Conservation (phyloP, 2,797 vertebrate species). For the Furcifer pardalis region DNA sequence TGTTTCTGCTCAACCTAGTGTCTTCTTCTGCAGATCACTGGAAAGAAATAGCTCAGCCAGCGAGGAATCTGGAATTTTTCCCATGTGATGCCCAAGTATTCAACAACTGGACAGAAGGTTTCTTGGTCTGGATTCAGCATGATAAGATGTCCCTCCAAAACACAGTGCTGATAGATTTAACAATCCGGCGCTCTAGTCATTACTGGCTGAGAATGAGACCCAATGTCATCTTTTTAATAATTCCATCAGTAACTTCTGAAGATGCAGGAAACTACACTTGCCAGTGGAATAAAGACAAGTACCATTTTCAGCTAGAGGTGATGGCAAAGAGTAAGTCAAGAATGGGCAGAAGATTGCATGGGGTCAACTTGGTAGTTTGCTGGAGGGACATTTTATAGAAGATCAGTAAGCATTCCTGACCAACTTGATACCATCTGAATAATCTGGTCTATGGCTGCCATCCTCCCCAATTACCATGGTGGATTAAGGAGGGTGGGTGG, state of each 20-base stretch:
- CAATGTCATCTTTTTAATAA: background rate
- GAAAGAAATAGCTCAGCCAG: background rate
- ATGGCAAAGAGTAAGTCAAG: background rate
- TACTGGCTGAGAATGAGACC: background rate
- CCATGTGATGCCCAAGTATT: background rate
- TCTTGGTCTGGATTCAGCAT: slow-evolving; percentile 1
- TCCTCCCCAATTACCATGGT: background rate
- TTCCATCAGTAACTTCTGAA: slow-evolving; percentile 9
- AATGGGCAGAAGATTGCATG: background rate
- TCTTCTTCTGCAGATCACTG: background rate
- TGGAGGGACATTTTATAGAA: background rate
- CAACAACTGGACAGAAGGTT: background rate
- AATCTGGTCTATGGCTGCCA: background rate
- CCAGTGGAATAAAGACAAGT: background rate
- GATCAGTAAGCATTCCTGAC: background rate
- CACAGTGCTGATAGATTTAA: background rate
- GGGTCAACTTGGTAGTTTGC: background rate
- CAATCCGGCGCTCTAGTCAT: background rate
- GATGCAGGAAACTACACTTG: slow-evolving; percentile 33
- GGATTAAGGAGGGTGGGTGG: background rate
- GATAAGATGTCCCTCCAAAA: background rate
- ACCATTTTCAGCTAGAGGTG: slow-evolving; percentile 6
- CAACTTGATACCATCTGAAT: background rate
- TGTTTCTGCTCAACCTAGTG: background rate
- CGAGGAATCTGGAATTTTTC: background rate